These are phyloP conservation scores for Perccottus glenii DNA, from an alignment of 2,113 vertebrate genomes.

Conservation along the genomic window DNA sequence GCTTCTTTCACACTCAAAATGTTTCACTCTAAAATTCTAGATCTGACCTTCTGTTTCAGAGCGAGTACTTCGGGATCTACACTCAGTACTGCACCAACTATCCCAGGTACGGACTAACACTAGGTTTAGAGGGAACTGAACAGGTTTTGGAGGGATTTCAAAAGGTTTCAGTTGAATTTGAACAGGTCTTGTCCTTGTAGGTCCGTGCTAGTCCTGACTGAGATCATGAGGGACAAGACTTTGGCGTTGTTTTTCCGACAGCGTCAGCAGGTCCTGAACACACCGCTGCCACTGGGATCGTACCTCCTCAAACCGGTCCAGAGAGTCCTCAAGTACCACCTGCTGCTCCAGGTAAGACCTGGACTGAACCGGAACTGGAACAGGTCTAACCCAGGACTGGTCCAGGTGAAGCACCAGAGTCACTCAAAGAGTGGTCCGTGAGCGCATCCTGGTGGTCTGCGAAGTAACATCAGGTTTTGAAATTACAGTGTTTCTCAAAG, in stretches of 20 bases:
- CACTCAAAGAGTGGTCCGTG: no score
- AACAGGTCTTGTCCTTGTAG: conserved; percentile 61
- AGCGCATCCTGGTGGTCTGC: no score
- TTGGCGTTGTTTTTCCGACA: conserved; percentile 90
- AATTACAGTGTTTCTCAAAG: no score
- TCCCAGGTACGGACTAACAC: conserved; percentile 57
- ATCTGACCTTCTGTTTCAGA: conserved; percentile 71
- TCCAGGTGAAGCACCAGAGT: no score
- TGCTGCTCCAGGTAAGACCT: conserved; percentile 88
- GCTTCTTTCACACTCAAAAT: conserved; percentile 12
- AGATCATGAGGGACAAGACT: conserved; percentile 91
- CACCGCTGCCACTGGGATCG: conserved; percentile 88
- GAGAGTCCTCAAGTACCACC: conserved; percentile 96
- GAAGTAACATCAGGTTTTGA: no score
- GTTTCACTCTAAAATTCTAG: no score
- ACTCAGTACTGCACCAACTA: conserved; percentile 98
- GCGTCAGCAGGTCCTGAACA: conserved; percentile 84
- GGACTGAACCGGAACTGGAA: background rate
- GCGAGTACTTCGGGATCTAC: conserved; percentile 93
- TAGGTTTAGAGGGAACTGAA: background rate
- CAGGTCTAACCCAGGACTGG: background rate
- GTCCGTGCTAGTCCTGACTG: conserved; percentile 87
- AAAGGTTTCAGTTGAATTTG: no score
- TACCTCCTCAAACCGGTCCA: conserved; percentile 95
- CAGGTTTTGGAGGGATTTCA: no score